Evolutionary conservation across 2,888 invertebrate species (phyloP).

Genomic region (Eupsilia transversa): DNA sequence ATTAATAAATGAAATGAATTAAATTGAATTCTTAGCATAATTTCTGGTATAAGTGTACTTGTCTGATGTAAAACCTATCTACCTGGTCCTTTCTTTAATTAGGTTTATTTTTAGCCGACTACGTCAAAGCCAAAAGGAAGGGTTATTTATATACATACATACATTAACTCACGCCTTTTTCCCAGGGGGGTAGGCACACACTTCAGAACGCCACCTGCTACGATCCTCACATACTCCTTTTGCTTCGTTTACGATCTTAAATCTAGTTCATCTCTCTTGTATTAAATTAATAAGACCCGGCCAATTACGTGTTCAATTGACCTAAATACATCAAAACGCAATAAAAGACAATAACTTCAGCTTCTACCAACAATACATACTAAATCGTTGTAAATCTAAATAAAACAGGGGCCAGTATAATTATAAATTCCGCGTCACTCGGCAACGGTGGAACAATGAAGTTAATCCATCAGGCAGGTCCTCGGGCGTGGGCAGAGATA

Average conservation of each 20-base stretch:
- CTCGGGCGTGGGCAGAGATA: conserved; percentile 89
- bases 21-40: neutral
- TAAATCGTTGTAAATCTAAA: conserved; percentile 72
- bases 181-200: too few species aligned
- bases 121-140: too few species aligned
- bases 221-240: neutral
- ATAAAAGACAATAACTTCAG: conserved; percentile 24
- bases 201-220: too few species aligned
- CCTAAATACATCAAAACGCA: neutral
- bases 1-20: too few species aligned
- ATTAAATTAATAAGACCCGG: neutral
- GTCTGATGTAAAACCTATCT: neutral
- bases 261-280: neutral
- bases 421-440: conserved; percentile 90
- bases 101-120: too few species aligned
- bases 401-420: conserved; percentile 80
- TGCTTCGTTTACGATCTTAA: neutral
- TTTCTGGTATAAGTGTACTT: neutral
- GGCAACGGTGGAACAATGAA: conserved; percentile 89
- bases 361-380: conserved; percentile 47
- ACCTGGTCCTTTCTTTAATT: too few species aligned
- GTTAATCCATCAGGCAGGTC: conserved; percentile 90
- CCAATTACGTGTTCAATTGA: conserved; percentile 16
- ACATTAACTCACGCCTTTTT: too few species aligned
- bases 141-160: too few species aligned